phyloP scores from a whole-genome alignment of 2,888 invertebrate genomes.

The Lepas anatifera region DNA sequence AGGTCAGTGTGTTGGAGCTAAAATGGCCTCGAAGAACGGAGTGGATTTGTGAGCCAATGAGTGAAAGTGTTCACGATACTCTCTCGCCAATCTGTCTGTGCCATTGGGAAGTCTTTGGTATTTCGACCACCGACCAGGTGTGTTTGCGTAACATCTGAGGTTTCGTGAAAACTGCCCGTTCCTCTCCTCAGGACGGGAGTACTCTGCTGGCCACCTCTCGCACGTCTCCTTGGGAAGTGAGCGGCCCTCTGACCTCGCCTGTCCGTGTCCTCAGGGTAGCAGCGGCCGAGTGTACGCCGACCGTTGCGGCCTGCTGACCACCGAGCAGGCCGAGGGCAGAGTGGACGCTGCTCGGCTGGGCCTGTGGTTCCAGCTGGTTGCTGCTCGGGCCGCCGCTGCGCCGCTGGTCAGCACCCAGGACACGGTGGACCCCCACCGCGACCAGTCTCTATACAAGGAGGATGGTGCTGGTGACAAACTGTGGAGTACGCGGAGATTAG shows the following conservation, averaged over 20 bases:
- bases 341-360: not conserved
- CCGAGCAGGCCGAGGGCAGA: not conserved
- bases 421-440: not conserved
- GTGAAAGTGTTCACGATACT: no score
- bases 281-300: not conserved
- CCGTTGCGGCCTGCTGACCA: not conserved
- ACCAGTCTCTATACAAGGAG: no score
- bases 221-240: not conserved
- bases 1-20: no score
- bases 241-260: not conserved
- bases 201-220: no score
- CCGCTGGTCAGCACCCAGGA: not conserved
- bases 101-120: not conserved
- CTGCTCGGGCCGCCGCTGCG: not conserved
- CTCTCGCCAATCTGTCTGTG: no score
- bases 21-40: no score
- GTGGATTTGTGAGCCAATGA: no score
- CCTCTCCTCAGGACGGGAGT: not conserved
- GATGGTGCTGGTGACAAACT: no score
- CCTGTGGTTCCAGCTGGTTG: slow-evolving; percentile 6
- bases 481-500: no score
- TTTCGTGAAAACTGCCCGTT: not conserved
- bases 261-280: not conserved
- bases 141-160: not conserved
- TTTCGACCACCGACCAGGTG: not conserved